Base-by-base conservation (phyloP, 2,888 invertebrate genomes). In the Himalopsyche tibetana region DNA sequence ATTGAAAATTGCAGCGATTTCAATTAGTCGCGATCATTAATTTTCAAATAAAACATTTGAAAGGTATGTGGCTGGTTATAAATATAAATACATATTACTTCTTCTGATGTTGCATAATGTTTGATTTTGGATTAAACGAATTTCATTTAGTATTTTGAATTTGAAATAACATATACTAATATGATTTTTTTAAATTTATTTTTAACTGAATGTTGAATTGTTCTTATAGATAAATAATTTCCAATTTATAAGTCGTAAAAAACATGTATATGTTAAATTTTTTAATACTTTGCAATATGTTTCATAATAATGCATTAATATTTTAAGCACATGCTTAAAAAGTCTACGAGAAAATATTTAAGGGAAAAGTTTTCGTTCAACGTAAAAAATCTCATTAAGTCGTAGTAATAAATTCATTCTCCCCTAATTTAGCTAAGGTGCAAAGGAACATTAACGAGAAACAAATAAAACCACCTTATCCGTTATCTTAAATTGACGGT, bases 1-100 rank as follows among this genome's bases (percentile, higher is more conserved):
- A 38, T 55, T 84, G 79, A 55, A 85, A 85, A 85, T 79, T 82
- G 82, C 55, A 82, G 55, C 79, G 55, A 82, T 85, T 85, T 74
- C 74, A 79, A 85, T 85, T 85, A 82, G 51, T 55, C 45, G 51
- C 6, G 36, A 55, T 74, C 82, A 69, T 85, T 63, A 82, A 82
- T 51, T 85, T 40, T 1, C 40, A 45, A 81, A 81, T 81, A 19
- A 40, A 81, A 51, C 6, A 8, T 4, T 63, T 63, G 63, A 63
- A 63, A 63, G 9, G 19, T 63, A 19, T 19, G 5, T 19, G 19
- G 63, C 15, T 51, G 51, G 19, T 19, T 11, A 63, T 63, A 19
- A 63, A 63, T 63, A 56, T 56, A 56, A 56, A 56, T n/a, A n/a
- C 5, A 19, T n/a, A n/a, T 19, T 56, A 63, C 28, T 63, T 19